Base-by-base conservation (phyloP, 2,797 vertebrate species). In the Coregonus ussuriensis region DNA sequence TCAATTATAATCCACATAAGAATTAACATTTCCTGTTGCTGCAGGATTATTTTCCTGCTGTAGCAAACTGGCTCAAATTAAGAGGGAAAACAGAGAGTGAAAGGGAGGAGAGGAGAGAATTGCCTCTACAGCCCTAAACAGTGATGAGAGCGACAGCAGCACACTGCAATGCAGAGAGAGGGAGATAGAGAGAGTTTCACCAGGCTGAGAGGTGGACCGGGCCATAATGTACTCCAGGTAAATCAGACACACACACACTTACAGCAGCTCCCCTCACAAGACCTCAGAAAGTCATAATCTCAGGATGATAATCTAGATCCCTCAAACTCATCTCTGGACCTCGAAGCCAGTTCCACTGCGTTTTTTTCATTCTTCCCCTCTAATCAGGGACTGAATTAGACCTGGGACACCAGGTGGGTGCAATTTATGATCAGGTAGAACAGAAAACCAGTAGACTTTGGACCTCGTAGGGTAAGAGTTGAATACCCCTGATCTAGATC, bases 151-250 rank as follows among this genome's bases (percentile, higher is more conserved):
- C 83, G 77, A 41, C 6, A 79, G 84, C 86, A 82, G 79, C 77
- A 82, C 79, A 84, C 88, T 89, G 90, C 90, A 91, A 85, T 92
- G 88, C 89, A 92, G 88, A 83, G 75, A 41, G 4, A 77, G 75
- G 84, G 74, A 75, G 67, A 85, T 4, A 65, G 62, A 81, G 62
- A 77, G 83, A 79, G 83, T 25, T 25, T 82, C 78, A 71, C 85
- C 75, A 63, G 78, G 33, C 62, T 53, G 41, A 18, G 41, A 52
- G 85, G 74, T 72, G 70, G 82, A 83, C 81, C 77, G 84, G 87
- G 84, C 89, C 87, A 85, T 81, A 83, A 87, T 85, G 86, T 88
- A 89, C 25, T 89, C 81, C 87, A 86, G 89, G 91, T 91, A 89
- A 74, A 41, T 53, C 74, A 67, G 33, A 74, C 37, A 52, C 62